Conservation (phyloP, 1,140 invertebrate genomes). For the Drosophila sp. region DNA sequence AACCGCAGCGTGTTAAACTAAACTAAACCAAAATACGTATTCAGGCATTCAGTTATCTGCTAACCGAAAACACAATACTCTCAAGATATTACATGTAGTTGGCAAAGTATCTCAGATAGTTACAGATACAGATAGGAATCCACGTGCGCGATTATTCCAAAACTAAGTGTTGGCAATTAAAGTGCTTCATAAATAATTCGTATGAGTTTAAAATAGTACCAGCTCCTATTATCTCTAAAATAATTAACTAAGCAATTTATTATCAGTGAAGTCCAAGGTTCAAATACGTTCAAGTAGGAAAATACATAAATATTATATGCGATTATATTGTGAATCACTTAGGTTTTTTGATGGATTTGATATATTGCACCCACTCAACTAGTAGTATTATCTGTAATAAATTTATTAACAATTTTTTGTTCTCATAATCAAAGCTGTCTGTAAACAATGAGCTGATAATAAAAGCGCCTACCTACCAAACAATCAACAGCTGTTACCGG, state of each 20-base stretch:
- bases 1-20: slow-evolving; percentile 57
- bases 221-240: not conserved
- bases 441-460: not conserved
- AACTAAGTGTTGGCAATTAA: not conserved
- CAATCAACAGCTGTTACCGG: not conserved
- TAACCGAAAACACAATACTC: slow-evolving; percentile 11
- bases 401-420: not conserved
- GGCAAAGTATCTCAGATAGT: not conserved
- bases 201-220: not conserved
- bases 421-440: slow-evolving; percentile 19
- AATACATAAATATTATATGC: too few species aligned
- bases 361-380: not conserved
- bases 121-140: not conserved
- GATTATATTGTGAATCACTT: slow-evolving; percentile 4
- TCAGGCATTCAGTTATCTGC: not conserved
- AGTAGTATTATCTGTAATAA: not conserved
- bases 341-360: slow-evolving; percentile 1
- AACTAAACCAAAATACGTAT: slow-evolving; percentile 43
- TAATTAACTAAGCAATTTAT: slow-evolving; percentile 1
- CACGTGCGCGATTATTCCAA: not conserved
- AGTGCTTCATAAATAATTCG: not conserved
- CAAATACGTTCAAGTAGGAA: not conserved
- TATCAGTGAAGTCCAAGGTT: not conserved
- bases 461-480: not conserved
- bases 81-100: slow-evolving; percentile 1